Evolutionary conservation across 2,113 vertebrate species (phyloP).

Genomic region (Corythoichthys haematopterus): DNA sequence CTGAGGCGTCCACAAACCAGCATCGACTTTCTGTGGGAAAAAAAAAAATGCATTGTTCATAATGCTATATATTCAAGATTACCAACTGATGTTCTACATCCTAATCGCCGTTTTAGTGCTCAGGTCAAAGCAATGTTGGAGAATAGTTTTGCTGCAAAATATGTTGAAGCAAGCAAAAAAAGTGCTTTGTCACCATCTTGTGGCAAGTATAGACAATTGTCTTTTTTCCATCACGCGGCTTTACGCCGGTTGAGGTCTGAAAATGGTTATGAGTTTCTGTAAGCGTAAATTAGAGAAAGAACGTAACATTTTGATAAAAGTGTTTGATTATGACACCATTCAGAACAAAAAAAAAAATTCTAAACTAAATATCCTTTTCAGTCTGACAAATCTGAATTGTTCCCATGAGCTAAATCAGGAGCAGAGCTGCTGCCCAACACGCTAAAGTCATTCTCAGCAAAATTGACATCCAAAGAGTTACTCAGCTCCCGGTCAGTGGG

Average conservation of each 20-base stretch:
- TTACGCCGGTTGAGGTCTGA: not conserved
- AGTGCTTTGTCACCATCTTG: not conserved
- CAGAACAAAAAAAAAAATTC: not conserved
- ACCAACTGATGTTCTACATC: no score
- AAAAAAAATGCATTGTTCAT: no score
- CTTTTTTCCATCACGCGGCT: not conserved
- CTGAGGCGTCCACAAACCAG: not conserved
- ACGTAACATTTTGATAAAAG: not conserved
- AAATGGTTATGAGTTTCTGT: not conserved
- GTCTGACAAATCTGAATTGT: slow-evolving; percentile 4
- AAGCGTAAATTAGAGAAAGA: no score
- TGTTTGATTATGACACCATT: not conserved
- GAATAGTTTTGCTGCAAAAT: not conserved
- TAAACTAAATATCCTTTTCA: not conserved
- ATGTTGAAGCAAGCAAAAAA: not conserved
- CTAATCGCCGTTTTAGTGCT: not conserved
- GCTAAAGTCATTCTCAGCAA: slow-evolving; percentile 49
- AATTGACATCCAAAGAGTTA: slow-evolving; percentile 16
- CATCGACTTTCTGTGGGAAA: no score
- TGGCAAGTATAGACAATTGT: not conserved
- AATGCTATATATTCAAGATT: no score
- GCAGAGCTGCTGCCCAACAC: slow-evolving; percentile 35
- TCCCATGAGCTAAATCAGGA: not conserved
- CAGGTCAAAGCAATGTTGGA: not conserved
- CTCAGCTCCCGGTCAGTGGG: not conserved